Percentiles rank a stretch among this genome's conserved stretches.
Evolutionary conservation across 1,140 invertebrate species (phyloP).

Genomic region (Stenopsyche tienmushanensis): DNA sequence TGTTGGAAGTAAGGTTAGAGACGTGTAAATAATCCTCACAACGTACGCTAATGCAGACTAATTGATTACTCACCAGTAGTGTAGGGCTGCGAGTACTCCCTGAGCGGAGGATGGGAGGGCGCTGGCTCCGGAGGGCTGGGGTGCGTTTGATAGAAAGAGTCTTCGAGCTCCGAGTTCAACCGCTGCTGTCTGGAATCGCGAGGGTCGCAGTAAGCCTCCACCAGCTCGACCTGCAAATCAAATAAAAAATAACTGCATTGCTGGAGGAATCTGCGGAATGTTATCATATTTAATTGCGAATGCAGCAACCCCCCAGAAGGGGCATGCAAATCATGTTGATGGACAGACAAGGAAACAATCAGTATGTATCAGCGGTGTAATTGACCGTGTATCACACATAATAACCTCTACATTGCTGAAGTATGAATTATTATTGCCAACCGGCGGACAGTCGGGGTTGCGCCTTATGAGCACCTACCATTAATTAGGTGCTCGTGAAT

Average conservation of each 20-base stretch:
- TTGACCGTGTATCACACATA: slow-evolving; percentile 25
- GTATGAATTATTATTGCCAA: slow-evolving; percentile 1
- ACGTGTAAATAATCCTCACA: too few relatives aligned
- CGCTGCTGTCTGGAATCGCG: slow-evolving; percentile 53
- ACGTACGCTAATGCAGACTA: not conserved
- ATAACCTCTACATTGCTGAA: slow-evolving; percentile 9
- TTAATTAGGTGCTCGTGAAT: too few relatives aligned
- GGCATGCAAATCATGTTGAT: not conserved
- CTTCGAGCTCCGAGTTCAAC: slow-evolving; percentile 49
- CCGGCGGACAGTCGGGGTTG: not conserved
- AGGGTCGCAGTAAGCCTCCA: slow-evolving; percentile 62
- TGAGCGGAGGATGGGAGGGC: slow-evolving; percentile 28
- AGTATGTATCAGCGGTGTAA: slow-evolving; percentile 7
- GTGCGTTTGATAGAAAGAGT: slow-evolving; percentile 29
- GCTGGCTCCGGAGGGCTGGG: slow-evolving; percentile 37
- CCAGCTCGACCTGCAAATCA: slow-evolving; percentile 58
- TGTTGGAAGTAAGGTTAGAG: too few relatives aligned
- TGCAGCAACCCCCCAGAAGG: too few relatives aligned
- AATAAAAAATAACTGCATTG: slow-evolving; percentile 2
- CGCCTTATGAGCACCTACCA: too few relatives aligned
- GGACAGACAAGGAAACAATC: slow-evolving; percentile 3
- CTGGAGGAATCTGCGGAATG: too few relatives aligned
- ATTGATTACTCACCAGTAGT: slow-evolving; percentile 51
- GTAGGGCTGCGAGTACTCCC: slow-evolving; percentile 61
- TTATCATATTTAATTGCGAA: too few relatives aligned